Evolutionary conservation across 2,888 invertebrate species (phyloP).

Genomic region (Lycophotia porphyrea): DNA sequence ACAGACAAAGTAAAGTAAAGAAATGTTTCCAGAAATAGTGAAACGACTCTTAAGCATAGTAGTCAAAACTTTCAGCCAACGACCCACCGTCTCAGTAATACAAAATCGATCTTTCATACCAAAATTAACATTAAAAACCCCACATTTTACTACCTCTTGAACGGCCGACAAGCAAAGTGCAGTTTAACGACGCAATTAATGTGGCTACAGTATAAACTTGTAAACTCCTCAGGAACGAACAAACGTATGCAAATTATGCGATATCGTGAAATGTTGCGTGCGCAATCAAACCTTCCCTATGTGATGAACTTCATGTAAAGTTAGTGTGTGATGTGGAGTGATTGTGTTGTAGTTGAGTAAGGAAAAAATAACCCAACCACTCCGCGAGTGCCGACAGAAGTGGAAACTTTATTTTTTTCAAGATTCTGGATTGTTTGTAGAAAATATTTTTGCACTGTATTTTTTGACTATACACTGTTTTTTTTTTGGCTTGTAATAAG

Average conservation of each 20-base stretch:
- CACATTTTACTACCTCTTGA: slow-evolving; percentile 18
- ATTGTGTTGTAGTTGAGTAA: slow-evolving; percentile 8
- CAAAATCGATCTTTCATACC: slow-evolving; percentile 14
- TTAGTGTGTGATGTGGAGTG: slow-evolving; percentile 13
- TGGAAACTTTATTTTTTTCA: too few relatives aligned
- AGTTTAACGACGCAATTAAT: slow-evolving; percentile 59
- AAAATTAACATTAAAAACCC: slow-evolving; percentile 33
- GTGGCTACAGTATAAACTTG: slow-evolving; percentile 53
- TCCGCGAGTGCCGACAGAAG: too few relatives aligned
- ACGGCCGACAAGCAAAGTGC: slow-evolving; percentile 33
- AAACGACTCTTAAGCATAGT: background rate
- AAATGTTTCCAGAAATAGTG: background rate
- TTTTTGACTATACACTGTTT: too few relatives aligned
- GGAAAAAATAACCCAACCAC: too few relatives aligned
- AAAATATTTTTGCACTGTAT: too few relatives aligned
- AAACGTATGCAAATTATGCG: slow-evolving; percentile 58
- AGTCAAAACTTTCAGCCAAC: background rate
- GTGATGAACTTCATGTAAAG: slow-evolving; percentile 36
- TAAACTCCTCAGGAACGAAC: slow-evolving; percentile 50
- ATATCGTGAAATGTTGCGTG: slow-evolving; percentile 57
- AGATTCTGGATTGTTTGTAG: too few relatives aligned
- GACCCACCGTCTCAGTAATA: background rate
- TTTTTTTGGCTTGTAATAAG: too few relatives aligned
- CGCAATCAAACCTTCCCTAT: slow-evolving; percentile 44
- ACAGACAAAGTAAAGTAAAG: too few relatives aligned